phyloP scores from a whole-genome alignment of 2,797 vertebrate genomes.

The Poecilia wingei region DNA sequence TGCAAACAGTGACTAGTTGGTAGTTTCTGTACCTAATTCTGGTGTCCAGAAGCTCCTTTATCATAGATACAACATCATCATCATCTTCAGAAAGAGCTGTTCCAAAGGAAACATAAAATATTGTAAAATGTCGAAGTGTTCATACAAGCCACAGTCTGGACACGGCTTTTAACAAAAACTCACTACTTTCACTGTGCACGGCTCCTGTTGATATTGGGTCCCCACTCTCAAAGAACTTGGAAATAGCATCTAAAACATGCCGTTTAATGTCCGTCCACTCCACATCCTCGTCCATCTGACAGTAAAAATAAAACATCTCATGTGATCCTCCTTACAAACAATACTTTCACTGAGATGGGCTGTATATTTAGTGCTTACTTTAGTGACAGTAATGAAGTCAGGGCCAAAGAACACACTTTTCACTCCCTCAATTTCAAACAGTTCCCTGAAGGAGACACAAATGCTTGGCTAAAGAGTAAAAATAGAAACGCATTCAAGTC shows the following conservation, averaged over 20 bases:
- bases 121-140: neutral
- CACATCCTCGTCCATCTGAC: slow-evolving; percentile 79
- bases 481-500: slow-evolving; percentile 13
- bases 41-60: slow-evolving; percentile 86
- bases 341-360: slow-evolving; percentile 2
- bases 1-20: neutral
- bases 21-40: slow-evolving; percentile 80
- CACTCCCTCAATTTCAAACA: slow-evolving; percentile 86
- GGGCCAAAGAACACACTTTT: slow-evolving; percentile 87
- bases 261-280: slow-evolving; percentile 83
- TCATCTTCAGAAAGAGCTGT: slow-evolving; percentile 82
- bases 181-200: slow-evolving; percentile 81
- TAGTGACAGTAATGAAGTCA: slow-evolving; percentile 86
- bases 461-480: neutral
- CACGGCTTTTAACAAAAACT: slow-evolving; percentile 35
- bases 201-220: slow-evolving; percentile 75
- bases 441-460: slow-evolving; percentile 67
- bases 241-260: slow-evolving; percentile 73
- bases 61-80: slow-evolving; percentile 85
- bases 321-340: neutral
- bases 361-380: slow-evolving; percentile 68
- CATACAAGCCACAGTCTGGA: neutral
- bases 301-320: slow-evolving; percentile 22
- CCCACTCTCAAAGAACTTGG: slow-evolving; percentile 82
- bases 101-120: slow-evolving; percentile 23